Evolutionary conservation across 2,888 invertebrate genomes (phyloP).

Genomic region (Diaperis boleti): DNA sequence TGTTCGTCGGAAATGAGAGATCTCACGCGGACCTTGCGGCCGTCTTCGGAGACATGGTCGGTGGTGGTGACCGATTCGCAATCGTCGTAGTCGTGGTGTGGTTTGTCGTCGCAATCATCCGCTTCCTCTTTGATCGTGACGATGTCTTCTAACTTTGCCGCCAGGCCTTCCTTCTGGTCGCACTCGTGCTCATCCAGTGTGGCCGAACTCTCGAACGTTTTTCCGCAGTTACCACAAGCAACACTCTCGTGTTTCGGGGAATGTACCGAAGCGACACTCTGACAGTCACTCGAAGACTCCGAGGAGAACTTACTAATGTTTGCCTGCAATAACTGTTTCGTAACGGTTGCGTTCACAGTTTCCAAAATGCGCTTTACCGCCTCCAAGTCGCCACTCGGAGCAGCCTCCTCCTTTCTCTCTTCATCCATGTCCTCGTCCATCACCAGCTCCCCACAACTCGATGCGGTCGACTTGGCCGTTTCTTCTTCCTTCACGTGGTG

Average conservation of each 20-base stretch:
- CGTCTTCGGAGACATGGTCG: slow-evolving; percentile 68
- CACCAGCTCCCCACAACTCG: slow-evolving; percentile 70
- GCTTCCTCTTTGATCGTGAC: slow-evolving; percentile 69
- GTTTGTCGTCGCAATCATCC: slow-evolving; percentile 69
- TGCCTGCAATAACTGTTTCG: slow-evolving; percentile 79
- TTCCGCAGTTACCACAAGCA: slow-evolving; percentile 76
- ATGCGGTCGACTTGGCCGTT: slow-evolving; percentile 65
- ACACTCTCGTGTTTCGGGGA: slow-evolving; percentile 63
- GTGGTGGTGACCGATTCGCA: slow-evolving; percentile 68
- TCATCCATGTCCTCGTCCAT: slow-evolving; percentile 78
- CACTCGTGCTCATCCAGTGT: slow-evolving; percentile 76
- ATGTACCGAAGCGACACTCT: slow-evolving; percentile 59
- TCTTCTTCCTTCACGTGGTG: slow-evolving; percentile 50
- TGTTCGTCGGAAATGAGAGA: slow-evolving; percentile 96
- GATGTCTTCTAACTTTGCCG: slow-evolving; percentile 82
- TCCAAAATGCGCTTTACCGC: slow-evolving; percentile 80
- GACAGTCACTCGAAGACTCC: slow-evolving; percentile 67
- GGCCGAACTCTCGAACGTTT: slow-evolving; percentile 70
- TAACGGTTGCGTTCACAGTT: slow-evolving; percentile 81
- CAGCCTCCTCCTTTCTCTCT: slow-evolving; percentile 63
- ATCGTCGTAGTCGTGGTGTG: slow-evolving; percentile 70
- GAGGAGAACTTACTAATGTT: slow-evolving; percentile 77
- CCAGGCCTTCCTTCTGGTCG: slow-evolving; percentile 78
- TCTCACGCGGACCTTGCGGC: slow-evolving; percentile 89
- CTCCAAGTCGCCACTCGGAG: slow-evolving; percentile 68